Evolutionary conservation across 2,888 invertebrate genomes (phyloP).

Genomic region (Cheilosia vulpina): DNA sequence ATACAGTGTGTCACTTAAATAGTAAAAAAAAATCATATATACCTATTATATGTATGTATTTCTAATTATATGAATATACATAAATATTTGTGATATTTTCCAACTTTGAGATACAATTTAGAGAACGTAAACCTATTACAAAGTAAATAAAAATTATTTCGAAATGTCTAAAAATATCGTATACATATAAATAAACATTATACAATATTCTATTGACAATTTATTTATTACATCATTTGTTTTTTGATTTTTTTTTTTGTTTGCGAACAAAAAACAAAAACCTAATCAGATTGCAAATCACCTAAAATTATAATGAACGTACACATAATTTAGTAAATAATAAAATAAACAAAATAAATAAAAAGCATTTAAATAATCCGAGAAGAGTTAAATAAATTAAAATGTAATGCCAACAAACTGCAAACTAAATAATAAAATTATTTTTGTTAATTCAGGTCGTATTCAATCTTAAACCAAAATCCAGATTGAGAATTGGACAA

Average conservation of each 20-base stretch:
- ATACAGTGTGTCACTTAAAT: constrained; percentile 38
- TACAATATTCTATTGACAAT: constrained; percentile 26
- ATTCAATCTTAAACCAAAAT: constrained; percentile 46
- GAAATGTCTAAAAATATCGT: constrained; percentile 54
- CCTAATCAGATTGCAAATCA: constrained; percentile 24
- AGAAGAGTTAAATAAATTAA: constrained; percentile 35
- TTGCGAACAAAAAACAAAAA: constrained; percentile 3
- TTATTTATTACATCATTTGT: constrained; percentile 37
- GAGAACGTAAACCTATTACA: constrained; percentile 55
- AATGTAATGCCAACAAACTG: constrained; percentile 59
- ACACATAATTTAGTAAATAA: constrained; percentile 31
- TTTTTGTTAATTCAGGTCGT: constrained; percentile 54
- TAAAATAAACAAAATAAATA: constrained; percentile 4
- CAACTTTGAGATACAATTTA: constrained; percentile 70
- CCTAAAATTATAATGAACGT: constrained; percentile 20
- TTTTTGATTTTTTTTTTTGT: background rate
- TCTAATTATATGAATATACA: constrained; percentile 64
- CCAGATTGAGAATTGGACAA: constrained; percentile 37
- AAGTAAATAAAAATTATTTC: constrained; percentile 59
- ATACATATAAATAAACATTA: constrained; percentile 50
- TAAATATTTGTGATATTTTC: constrained; percentile 74
- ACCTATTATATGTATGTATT: constrained; percentile 57
- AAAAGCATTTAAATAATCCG: constrained; percentile 25
- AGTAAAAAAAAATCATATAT: constrained; percentile 38
- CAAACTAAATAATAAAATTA: constrained; percentile 34